phyloP scores from a whole-genome alignment of 2,888 invertebrate genomes.

The Meteorus cinctellus region DNA sequence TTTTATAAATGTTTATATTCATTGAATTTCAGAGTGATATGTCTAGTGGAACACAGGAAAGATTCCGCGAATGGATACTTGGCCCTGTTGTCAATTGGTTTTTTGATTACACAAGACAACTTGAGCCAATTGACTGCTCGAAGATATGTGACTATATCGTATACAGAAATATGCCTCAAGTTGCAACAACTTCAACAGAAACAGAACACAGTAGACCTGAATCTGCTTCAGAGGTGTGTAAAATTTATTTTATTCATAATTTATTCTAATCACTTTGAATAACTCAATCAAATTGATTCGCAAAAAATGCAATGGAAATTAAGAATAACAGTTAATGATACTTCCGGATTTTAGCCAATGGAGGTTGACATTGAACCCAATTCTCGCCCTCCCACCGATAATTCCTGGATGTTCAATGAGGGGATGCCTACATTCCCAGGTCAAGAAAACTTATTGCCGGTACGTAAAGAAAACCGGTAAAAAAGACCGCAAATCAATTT shows the following conservation, averaged over 20 bases:
- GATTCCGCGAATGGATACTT: slow-evolving; percentile 67
- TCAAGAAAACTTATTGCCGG: slow-evolving; percentile 64
- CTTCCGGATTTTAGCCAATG: slow-evolving; percentile 71
- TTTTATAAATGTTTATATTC: neutral
- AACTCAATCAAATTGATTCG: too few species aligned
- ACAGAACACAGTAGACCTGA: slow-evolving; percentile 9
- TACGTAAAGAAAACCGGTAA: slow-evolving; percentile 50
- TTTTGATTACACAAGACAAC: slow-evolving; percentile 51
- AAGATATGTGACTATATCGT: slow-evolving; percentile 60
- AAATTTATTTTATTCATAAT: slow-evolving; percentile 31
- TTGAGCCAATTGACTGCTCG: slow-evolving; percentile 54
- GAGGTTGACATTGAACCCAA: slow-evolving; percentile 75
- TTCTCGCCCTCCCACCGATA: slow-evolving; percentile 57
- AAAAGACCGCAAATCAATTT: too few species aligned
- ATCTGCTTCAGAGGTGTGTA: slow-evolving; percentile 26
- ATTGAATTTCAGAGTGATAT: slow-evolving; percentile 18
- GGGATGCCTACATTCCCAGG: slow-evolving; percentile 66
- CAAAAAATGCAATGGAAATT: too few species aligned
- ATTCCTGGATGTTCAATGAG: slow-evolving; percentile 61
- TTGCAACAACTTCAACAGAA: slow-evolving; percentile 24
- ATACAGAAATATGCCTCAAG: slow-evolving; percentile 45
- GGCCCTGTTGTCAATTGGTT: slow-evolving; percentile 54
- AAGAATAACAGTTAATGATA: neutral
- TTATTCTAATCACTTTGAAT: too few species aligned
- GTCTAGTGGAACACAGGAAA: slow-evolving; percentile 40